Evolutionary conservation across 2,113 vertebrate genomes (phyloP), one percentile per base, ranked within the genome.

Genomic region (Apteryx owenii): DNA sequence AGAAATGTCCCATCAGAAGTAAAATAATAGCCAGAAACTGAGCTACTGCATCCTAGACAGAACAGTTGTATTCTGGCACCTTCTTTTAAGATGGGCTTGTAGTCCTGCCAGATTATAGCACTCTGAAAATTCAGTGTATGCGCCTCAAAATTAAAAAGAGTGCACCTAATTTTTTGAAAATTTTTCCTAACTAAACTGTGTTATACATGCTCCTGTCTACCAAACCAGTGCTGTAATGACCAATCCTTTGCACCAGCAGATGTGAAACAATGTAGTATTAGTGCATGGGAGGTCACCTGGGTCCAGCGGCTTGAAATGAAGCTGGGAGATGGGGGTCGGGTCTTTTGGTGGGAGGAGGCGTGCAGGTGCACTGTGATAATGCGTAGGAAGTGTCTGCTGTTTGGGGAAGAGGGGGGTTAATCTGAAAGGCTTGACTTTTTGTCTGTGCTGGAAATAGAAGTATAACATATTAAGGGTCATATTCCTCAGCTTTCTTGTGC

Each of bases 61-160:
- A 7, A 13, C 5, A 11, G 28, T 26, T 89, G 42, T 44, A 12
- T 60, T 9, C 40, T 77, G 51, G 14, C 31, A 18, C 0, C 0
- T 36, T 33, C 38, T 53, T 69, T 56, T 31, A 18, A 0, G 0
- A 0, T 31, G 40, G 6, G 2, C 9, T 81, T 62, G 8, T 19
- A 10, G 56, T 13, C 54, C 53, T 73, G 8, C 46, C 18, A 25
- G 20, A 3, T 46, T 75, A 16, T 31, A 31, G 10, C 18, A 48
- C 50, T 72, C 4, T 1, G 13, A 40, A 11, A 9, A 38, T 80
- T 77, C 48, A 28, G 3, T 29, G 5, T 26, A 3, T 61, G 14
- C 17, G 13, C 73, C 12, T 86, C 4, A 54, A 53, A 65, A 48
- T 9, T 5, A 54, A 48, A 12, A 89, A 40, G 23, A 51, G 25